Conservation (phyloP, 2,888 invertebrate genomes). For the Trachelus iudaicus region DNA sequence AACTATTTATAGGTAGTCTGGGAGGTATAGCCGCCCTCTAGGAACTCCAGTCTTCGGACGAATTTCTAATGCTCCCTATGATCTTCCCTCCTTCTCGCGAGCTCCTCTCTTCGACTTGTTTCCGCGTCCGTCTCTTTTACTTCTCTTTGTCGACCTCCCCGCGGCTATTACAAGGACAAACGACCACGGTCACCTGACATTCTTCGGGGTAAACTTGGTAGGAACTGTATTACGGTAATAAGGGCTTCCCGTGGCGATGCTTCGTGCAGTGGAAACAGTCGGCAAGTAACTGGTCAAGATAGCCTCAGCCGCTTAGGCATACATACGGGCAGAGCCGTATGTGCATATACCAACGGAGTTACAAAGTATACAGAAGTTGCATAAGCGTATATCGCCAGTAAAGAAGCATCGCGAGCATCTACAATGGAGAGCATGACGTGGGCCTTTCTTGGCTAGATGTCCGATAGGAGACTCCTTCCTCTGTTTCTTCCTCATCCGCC, state of each 20-base stretch:
- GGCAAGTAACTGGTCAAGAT: neutral
- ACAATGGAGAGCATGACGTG: conserved; percentile 10
- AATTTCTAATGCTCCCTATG: no score
- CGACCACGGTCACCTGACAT: conserved; percentile 1
- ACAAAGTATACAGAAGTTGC: neutral
- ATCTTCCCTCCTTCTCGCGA: neutral
- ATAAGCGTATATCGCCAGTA: conserved; percentile 3
- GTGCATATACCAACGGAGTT: neutral
- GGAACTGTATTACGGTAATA: conserved; percentile 45
- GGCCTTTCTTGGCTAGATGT: conserved; percentile 20
- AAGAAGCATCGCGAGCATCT: conserved; percentile 2
- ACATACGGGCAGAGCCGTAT: neutral
- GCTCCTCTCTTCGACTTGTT: neutral
- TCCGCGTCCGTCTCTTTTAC: neutral
- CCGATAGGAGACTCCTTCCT: conserved; percentile 22
- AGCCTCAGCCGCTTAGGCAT: neutral
- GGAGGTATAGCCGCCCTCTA: no score
- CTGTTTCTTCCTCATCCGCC: conserved; percentile 6
- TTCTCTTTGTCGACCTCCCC: neutral
- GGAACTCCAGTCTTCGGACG: no score
- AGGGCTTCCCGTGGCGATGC: conserved; percentile 38
- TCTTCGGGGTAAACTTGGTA: conserved; percentile 32
- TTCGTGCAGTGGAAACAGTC: conserved; percentile 27
- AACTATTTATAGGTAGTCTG: no score
- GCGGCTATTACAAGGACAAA: neutral